Base-by-base conservation (phyloP, 2,113 vertebrate species). In the Malurus alboscapulatus region DNA sequence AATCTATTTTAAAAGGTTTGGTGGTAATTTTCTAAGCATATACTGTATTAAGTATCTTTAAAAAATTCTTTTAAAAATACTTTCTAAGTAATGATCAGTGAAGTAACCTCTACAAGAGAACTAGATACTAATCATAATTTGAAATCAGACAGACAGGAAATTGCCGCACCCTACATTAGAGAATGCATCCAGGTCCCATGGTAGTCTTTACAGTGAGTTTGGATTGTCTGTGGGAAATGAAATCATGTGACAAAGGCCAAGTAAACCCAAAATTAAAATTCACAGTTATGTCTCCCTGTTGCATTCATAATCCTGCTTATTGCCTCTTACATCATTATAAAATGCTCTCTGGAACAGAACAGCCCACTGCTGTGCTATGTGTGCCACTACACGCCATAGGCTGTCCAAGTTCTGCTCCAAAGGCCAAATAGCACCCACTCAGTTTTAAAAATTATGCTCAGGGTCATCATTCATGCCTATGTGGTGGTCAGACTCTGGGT, bases 231-330 rank as follows among this genome's bases (percentile, higher is more conserved):
- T 94, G 93, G 92, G 88, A 95, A 68, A 80, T 85, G 93, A 83
- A 92, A 47, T 94, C 67, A 90, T 63, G 80, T 90, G 88, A 88
- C 50, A 75, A 96, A 85, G 92, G 93, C 83, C 90, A 92, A 78
- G 76, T 69, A 95, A 96, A 96, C 71, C 87, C 78, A 6, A 91
- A 96, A 96, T 95, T 95, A 95, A 96, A 96, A 95, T 79, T 83
- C 91, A 85, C 87, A 92, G 87, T 92, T 95, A 96, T 91, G 92
- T 89, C 74, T 96, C 94, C 94, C 96, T 62, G 71, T 94, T 92
- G 94, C 87, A 93, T 96, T 94, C 87, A 85, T 96, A 96, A 96
- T 95, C 81, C 84, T 94, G 78, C 93, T 89, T 91, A 94, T 92
- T 95, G 77, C 91, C 63, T 95, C 91, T 95, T 92, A 96, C 93